Evolutionary conservation across 2,113 vertebrate species (phyloP), one percentile per base, ranked within the genome.

Genomic region (Pavo muticus): DNA sequence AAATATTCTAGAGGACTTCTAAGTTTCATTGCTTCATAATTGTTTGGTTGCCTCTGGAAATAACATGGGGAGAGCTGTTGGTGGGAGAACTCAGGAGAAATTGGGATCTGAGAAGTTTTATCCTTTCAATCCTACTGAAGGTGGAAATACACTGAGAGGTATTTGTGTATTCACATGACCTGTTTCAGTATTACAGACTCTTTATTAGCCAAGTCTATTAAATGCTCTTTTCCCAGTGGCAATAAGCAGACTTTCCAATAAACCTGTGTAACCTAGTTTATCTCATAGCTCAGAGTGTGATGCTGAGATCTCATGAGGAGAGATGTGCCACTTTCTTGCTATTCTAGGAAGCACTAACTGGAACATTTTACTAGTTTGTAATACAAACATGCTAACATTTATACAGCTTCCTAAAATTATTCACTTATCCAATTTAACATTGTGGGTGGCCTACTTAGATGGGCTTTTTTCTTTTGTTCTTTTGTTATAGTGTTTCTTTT

Each of bases 221-320:
- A 92, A 82, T 47, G 25, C 18, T 32, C 82, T 91, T 85, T 95
- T 96, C 94, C 96, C 90, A 93, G 27, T 80, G 87, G 89, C 94
- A 93, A 86, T 93, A 71, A 70, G 50, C 29, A 93, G 80, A 83
- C 83, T 75, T 95, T 91, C 90, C 87, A 91, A 93, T 92, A 93
- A 96, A 91, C 79, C 85, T 69, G 76, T 81, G 60, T 96, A 95
- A 95, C 96, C 95, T 93, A 93, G 72, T 97, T 97, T 95, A 52
- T 37, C 85, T 89, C 1, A 10, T 57, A 68, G 86, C 45, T 91
- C 52, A 32, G 57, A 83, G 48, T 91, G 81, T 61, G 67, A 61
- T 78, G 37, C 77, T 74, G 81, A 94, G 96, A 86, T 94, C 95
- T 93, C 96, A 93, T 93, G 96, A 96, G 95, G 95, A 96, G 97